Percentiles rank a stretch among this genome's conserved stretches.
Evolutionary conservation across 2,888 invertebrate species (phyloP).

Genomic region (Kuschelorhynchus macadamiae): DNA sequence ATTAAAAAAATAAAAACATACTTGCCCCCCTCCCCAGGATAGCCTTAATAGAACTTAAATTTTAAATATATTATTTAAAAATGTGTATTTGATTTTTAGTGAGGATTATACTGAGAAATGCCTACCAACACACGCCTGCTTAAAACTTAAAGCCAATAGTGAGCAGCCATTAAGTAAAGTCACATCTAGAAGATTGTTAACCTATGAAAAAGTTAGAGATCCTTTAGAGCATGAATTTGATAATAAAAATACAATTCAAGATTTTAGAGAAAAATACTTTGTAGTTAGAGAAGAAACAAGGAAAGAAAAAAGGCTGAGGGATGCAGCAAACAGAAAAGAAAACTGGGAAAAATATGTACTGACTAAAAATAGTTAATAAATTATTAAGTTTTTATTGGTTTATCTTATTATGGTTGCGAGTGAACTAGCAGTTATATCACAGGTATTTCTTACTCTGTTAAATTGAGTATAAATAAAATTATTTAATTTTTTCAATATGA

Average conservation of each 20-base stretch:
- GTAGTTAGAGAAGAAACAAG: slow-evolving; percentile 77
- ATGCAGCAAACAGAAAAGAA: slow-evolving; percentile 61
- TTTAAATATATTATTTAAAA: neutral
- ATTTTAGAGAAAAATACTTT: slow-evolving; percentile 81
- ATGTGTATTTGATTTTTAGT: slow-evolving; percentile 68
- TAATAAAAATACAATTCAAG: slow-evolving; percentile 63
- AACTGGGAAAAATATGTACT: slow-evolving; percentile 58
- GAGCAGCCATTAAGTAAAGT: slow-evolving; percentile 89
- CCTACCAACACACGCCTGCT: slow-evolving; percentile 85
- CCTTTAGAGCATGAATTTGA: slow-evolving; percentile 67
- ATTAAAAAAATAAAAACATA: too few relatives aligned
- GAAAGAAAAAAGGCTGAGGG: slow-evolving; percentile 72
- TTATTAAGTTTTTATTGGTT: too few relatives aligned
- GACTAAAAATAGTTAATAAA: slow-evolving; percentile 31
- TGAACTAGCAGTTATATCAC: too few relatives aligned
- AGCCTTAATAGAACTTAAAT: too few relatives aligned
- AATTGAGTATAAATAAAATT: too few relatives aligned
- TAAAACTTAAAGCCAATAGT: slow-evolving; percentile 84
- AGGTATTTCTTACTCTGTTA: too few relatives aligned
- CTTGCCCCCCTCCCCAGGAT: too few relatives aligned
- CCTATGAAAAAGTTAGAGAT: slow-evolving; percentile 83
- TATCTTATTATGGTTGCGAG: too few relatives aligned
- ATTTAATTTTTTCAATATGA: too few relatives aligned
- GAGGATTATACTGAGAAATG: slow-evolving; percentile 80
- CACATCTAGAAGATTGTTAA: slow-evolving; percentile 86